Percentiles rank a stretch among this genome's conserved stretches.
These are phyloP conservation scores for Amblyopsis hoosieri DNA, from an alignment of 2,797 vertebrate species.

Conservation along the genomic window DNA sequence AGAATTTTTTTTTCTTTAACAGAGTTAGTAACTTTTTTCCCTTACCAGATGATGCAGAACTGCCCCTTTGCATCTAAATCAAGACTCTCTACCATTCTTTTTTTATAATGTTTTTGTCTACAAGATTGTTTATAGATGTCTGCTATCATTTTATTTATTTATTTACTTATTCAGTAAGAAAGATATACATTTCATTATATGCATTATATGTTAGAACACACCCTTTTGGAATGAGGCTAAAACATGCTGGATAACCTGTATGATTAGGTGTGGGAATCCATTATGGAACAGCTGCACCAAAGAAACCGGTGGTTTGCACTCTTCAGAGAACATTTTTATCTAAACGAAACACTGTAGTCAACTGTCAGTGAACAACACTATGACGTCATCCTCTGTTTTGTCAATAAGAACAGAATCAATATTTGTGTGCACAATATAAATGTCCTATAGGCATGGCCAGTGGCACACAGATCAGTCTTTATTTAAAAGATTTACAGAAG, in stretches of 20 bases:
- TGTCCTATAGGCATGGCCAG: too few relatives aligned
- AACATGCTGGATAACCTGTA: neutral
- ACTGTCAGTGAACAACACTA: neutral
- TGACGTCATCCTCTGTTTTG: too few relatives aligned
- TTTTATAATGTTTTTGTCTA: neutral
- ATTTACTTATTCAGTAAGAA: neutral
- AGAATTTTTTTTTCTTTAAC: too few relatives aligned
- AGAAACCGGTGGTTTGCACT: neutral
- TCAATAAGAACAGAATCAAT: too few relatives aligned
- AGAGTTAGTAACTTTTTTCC: too few relatives aligned
- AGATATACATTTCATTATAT: neutral
- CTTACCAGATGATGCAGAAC: too few relatives aligned
- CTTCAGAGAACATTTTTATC: too few relatives aligned
- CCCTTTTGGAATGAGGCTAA: constrained; percentile 6
- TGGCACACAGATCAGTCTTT: too few relatives aligned
- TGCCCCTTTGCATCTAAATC: too few relatives aligned
- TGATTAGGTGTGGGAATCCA: constrained; percentile 8
- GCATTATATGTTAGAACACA: neutral
- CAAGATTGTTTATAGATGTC: neutral
- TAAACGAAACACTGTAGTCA: neutral
- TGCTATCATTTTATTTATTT: constrained; percentile 1
- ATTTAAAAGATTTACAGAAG: too few relatives aligned
- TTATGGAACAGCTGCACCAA: neutral
- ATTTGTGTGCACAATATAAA: too few relatives aligned
- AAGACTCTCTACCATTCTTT: too few relatives aligned